Base-by-base conservation (phyloP, 2,888 invertebrate genomes). In the Epinotia demarniana region DNA sequence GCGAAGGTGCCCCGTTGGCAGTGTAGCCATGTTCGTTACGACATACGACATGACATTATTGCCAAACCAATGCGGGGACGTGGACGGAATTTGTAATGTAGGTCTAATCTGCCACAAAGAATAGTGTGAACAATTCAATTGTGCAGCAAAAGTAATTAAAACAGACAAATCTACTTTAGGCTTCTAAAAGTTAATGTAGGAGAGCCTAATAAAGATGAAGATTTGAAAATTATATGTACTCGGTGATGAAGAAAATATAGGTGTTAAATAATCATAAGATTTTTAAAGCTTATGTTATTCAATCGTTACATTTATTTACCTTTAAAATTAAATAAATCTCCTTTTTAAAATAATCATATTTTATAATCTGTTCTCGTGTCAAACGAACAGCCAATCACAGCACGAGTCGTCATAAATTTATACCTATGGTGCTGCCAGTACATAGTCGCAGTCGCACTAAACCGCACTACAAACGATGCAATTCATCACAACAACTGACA, bases 1-100 rank as follows among this genome's bases (percentile, higher is more conserved):
- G 57, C 92, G 94, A 91, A 94, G 92, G 92, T 94, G 94, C 94
- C 94, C 89, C 91, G 94, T 94, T 94, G 94, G 94, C 93, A 91
- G 89, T 90, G 90, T 92, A 81, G 90, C 91, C 90, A 91, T 82
- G 79, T 75, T 78, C 76, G 78, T 77, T 80, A 33, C 72, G 55
- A 72, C 64, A 66, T 80, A 27, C 71, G 55, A 72, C 64, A 71
- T 67, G 60, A 61, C 75, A 66, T 71, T 60, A 64, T 67, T 71
- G 60, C 63, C 60, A 75, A 71, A 75, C 60, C 49, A 53, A 33
- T 18, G 57, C 46, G 60, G 16, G 58, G 60, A 68, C 70, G 74
- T 74, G 74, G 69, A 74, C 46, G 33, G 73, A 63, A 63, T 69
- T 39, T 62, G 8, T n/a, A 53, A 68, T 62, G 55, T 43, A 39